phyloP scores from a whole-genome alignment of 2,888 invertebrate species.

The Caenorhabditis sp. region DNA sequence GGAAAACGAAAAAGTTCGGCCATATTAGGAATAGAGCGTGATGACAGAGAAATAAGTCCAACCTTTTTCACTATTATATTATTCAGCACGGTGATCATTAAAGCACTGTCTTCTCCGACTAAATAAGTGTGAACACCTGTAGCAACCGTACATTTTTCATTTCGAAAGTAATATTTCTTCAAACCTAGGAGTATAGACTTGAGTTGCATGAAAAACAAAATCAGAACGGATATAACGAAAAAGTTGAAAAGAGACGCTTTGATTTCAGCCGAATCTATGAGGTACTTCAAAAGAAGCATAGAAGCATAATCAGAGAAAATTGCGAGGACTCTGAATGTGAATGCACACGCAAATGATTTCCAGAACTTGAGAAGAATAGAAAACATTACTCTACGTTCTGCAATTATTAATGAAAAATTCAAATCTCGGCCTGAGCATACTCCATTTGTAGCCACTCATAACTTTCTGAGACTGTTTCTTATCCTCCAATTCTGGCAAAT shows the following conservation, averaged over 20 bases:
- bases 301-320: slow-evolving; percentile 53
- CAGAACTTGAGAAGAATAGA: slow-evolving; percentile 52
- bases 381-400: slow-evolving; percentile 46
- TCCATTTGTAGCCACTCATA: slow-evolving; percentile 56
- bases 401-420: not conserved
- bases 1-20: no score
- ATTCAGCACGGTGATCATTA: slow-evolving; percentile 48
- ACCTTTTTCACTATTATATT: slow-evolving; percentile 58
- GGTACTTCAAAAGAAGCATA: slow-evolving; percentile 43
- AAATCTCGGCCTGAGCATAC: slow-evolving; percentile 1
- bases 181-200: slow-evolving; percentile 48
- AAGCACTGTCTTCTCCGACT: slow-evolving; percentile 51
- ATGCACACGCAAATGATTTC: slow-evolving; percentile 48
- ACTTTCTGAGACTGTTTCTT: slow-evolving; percentile 25
- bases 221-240: slow-evolving; percentile 53
- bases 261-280: slow-evolving; percentile 53
- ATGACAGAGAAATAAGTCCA: no score
- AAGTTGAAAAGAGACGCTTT: slow-evolving; percentile 45
- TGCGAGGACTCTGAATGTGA: slow-evolving; percentile 30
- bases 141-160: not conserved
- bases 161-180: no score
- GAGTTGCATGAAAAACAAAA: slow-evolving; percentile 54
- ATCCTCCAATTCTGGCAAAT: slow-evolving; percentile 34
- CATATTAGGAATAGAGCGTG: no score
- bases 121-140: slow-evolving; percentile 57